Base-by-base conservation (phyloP, 2,797 vertebrate genomes). In the Gouania willdenowi region DNA sequence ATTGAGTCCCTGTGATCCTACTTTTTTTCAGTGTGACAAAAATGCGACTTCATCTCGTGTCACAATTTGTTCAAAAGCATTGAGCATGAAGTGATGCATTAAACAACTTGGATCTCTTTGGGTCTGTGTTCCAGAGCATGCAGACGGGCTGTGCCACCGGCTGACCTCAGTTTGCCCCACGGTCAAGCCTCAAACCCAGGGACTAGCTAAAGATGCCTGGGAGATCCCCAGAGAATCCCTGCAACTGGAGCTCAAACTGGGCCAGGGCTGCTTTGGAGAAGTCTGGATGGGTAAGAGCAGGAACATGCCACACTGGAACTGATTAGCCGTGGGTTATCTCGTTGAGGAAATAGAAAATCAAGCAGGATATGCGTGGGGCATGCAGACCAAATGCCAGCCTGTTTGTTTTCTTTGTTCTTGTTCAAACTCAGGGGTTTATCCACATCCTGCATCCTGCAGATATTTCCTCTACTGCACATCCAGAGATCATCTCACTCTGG, bases 201-300 rank as follows among this genome's bases (percentile, higher is more conserved):
- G 94, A 55, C 86, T 98, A 15, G 93, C 94, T 23, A 97, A 94
- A 79, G 94, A 98, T 46, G 94, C 94, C 28, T 98, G 94, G 94
- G 94, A 98, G 88, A 98, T 98, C 57, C 93, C 94, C 33, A 88
- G 94, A 43, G 93, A 98, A 54, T 98, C 94, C 18, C 79, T 98
- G 48, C 84, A 92, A 34, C 85, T 98, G 79, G 94, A 98, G 79
- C 88, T 96, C 64, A 97, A 97, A 73, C 77, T 98, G 73, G 94
- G 94, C 53, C 94, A 98, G 85, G 94, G 94, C 77, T 97, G 93
- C 77, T 98, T 98, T 38, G 95, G 94, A 69, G 94, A 97, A 77
- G 95, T 98, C 6, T 98, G 95, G 95, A 95, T 95, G 92, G 95
- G 95, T 98, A 90, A 92, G 94, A 44, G n/a, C 5, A 3, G 19